Base-by-base conservation (phyloP, 2,113 vertebrate genomes). In the Nannobrachium achirus region DNA sequence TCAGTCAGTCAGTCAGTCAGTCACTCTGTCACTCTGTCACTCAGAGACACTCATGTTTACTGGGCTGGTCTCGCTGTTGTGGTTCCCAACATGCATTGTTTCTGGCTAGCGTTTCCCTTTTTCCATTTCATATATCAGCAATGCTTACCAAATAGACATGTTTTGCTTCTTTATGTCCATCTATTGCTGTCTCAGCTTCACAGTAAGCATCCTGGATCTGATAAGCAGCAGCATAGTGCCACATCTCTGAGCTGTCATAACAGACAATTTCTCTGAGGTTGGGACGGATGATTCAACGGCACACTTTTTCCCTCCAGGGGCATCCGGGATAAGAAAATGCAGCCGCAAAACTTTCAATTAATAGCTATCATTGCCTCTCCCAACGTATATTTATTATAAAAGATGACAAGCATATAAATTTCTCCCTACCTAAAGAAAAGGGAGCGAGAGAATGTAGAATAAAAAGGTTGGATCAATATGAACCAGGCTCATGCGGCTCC, bases 401-500 rank as follows among this genome's bases (percentile, higher is more conserved):
- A 57, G 71, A 74, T 77, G 79, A 78, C 74, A 81, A 59, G 61
- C 72, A 41, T 81, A 86, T 88, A 59, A 79, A 80, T 77, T 81
- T 78, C 62, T 66, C 44, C 63, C 38, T 52, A 72, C 61, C 56
- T 64, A 75, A 75, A 78, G 74, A 81, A 33, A 71, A 86, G 76
- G 71, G 68, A 57, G 56, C 81, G 74, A 69, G 71, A 82, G 83
- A 88, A 74, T 74, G 73, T 69, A 71, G 78, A 86, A 89, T 89
- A 83, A 87, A 89, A 83, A 78, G 75, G 69, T 61, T 55, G 57
- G 76, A 86, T 92, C 89, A 69, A 92, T 92, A 86, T 67, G 78
- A 75, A 89, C 82, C 85, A 66, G 88, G 88, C 88, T 84, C 78
- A 63, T 86, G 86, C 85, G 86, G 79, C 82, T 90, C 84, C 89